Conservation (phyloP, 2,113 vertebrate species). For the Poecile atricapillus region DNA sequence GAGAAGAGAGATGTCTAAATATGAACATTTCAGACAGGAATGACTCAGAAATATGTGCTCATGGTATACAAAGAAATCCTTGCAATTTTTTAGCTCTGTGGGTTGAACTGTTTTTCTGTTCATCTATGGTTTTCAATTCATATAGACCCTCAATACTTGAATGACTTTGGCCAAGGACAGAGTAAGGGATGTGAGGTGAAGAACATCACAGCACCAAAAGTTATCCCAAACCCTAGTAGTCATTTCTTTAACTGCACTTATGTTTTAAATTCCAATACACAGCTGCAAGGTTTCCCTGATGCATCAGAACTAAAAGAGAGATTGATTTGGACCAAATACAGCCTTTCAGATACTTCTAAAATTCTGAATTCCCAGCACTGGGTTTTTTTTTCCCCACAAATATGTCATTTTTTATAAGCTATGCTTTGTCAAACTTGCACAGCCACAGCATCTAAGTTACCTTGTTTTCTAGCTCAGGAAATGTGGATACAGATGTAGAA, state of each 20-base stretch:
- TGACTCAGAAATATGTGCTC: background rate
- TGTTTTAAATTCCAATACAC: background rate
- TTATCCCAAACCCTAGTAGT: background rate
- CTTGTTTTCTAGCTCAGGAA: background rate
- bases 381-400: background rate
- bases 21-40: background rate
- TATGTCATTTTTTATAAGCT: background rate
- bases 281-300: background rate
- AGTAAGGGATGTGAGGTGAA: background rate
- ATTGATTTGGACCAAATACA: background rate
- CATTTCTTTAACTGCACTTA: background rate
- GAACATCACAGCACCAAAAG: background rate
- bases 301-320: background rate
- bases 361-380: background rate
- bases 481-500: background rate
- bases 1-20: background rate
- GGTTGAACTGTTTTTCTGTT: background rate
- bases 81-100: background rate
- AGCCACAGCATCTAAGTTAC: background rate
- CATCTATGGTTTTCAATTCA: background rate
- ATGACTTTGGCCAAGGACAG: background rate
- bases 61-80: background rate
- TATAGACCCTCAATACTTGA: background rate
- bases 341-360: background rate
- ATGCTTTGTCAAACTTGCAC: background rate